Percentiles rank a stretch among this genome's conserved stretches.
Conservation (phyloP, 2,113 vertebrate species). For the Struthio camelus region DNA sequence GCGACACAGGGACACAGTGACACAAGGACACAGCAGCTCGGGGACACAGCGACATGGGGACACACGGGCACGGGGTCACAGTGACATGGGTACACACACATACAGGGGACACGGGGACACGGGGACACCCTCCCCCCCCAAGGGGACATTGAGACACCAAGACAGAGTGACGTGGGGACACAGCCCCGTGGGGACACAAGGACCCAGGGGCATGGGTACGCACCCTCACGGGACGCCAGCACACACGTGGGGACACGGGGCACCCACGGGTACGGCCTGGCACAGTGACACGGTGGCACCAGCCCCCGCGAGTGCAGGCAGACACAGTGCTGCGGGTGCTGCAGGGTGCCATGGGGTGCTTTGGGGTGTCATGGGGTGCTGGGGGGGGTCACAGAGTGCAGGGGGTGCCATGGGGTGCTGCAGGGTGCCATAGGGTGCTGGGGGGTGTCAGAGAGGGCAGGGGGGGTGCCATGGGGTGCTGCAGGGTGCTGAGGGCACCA, state of each 20-base stretch:
- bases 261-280: too few species aligned
- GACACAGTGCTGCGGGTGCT: too few species aligned
- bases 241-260: background rate
- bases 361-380: too few species aligned
- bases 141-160: too few species aligned
- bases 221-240: rapidly evolving
- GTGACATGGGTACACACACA: background rate
- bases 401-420: too few species aligned
- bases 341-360: too few species aligned
- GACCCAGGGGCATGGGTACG: rapidly evolving
- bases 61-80: background rate
- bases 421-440: too few species aligned
- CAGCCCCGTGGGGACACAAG: background rate
- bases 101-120: rapidly evolving
- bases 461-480: too few species aligned
- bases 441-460: too few species aligned
- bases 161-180: background rate
- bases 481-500: too few species aligned
- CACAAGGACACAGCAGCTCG: background rate
- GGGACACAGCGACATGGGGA: background rate
- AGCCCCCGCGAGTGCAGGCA: too few species aligned
- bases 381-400: too few species aligned
- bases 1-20: background rate
- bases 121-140: background rate
- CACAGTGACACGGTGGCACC: background rate